A percentile compares a stretch with the other conserved stretches of the same genome.
phyloP scores from a whole-genome alignment of 92 coral and sea anemone genomes.

The Paramuricea clavata region DNA sequence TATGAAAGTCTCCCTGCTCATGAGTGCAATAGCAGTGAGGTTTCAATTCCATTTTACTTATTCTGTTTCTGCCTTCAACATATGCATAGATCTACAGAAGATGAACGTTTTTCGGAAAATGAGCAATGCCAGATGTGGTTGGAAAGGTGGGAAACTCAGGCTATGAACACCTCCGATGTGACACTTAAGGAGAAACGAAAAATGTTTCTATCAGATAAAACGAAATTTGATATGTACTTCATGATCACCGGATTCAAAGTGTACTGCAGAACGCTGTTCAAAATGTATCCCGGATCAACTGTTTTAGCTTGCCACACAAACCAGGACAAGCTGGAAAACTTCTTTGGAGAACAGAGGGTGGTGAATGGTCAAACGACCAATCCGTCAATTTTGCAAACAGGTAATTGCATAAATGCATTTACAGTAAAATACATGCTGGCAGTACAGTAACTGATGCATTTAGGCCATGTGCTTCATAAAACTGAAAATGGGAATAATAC shows the following conservation, averaged over 20 bases:
- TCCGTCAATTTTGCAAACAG: constrained; percentile 66
- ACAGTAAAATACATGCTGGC: neutral
- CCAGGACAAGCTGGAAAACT: constrained; percentile 63
- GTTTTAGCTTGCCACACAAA: constrained; percentile 32
- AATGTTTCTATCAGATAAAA: constrained; percentile 49
- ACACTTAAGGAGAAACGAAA: constrained; percentile 22
- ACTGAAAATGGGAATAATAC: neutral
- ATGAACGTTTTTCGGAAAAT: constrained; percentile 44
- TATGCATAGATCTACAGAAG: constrained; percentile 44
- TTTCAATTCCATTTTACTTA: too few relatives aligned
- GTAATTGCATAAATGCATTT: constrained; percentile 14
- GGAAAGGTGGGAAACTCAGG: constrained; percentile 33
- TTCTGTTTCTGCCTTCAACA: too few relatives aligned
- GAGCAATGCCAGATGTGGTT: constrained; percentile 31
- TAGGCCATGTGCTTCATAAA: neutral
- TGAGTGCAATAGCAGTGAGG: neutral
- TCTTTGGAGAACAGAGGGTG: constrained; percentile 71
- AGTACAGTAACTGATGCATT: neutral
- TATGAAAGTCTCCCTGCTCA: too few relatives aligned
- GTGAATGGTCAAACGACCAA: constrained; percentile 64
- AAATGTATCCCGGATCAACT: constrained; percentile 23
- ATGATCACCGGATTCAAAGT: constrained; percentile 45
- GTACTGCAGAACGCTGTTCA: constrained; percentile 42
- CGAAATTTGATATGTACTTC: constrained; percentile 44
- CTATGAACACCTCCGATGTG: constrained; percentile 8